Conservation (phyloP, 1,140 invertebrate species). For the Andricus grossulariae region DNA sequence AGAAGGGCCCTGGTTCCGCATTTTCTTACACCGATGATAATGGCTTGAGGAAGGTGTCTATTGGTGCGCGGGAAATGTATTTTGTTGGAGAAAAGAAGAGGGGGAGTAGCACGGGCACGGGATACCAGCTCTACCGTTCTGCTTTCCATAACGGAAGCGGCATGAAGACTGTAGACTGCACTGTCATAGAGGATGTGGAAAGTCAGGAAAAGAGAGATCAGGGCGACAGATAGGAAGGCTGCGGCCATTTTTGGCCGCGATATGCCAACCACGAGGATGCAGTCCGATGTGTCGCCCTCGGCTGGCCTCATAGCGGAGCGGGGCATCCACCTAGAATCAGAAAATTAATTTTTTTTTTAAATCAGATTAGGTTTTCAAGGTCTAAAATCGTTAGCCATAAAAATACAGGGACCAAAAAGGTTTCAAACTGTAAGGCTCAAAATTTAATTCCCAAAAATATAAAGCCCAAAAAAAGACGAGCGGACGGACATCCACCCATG, state of each 20-base stretch:
- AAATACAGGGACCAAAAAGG: too few species aligned
- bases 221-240: conserved; percentile 84
- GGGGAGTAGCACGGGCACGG: conserved; percentile 69
- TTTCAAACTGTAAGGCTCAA: too few species aligned
- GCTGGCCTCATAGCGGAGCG: conserved; percentile 85
- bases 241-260: conserved; percentile 87
- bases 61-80: conserved; percentile 71
- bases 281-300: conserved; percentile 86
- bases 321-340: conserved; percentile 82
- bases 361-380: too few species aligned
- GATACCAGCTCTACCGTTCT: conserved; percentile 53
- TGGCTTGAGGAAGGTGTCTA: conserved; percentile 83
- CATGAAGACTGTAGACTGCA: conserved; percentile 86
- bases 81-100: conserved; percentile 67
- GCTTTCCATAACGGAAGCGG: conserved; percentile 68
- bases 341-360: not conserved
- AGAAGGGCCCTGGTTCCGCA: conserved; percentile 94
- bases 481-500: too few species aligned
- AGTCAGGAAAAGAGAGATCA: conserved; percentile 86
- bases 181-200: conserved; percentile 89
- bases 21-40: conserved; percentile 96
- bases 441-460: too few species aligned
- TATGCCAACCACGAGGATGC: conserved; percentile 86
- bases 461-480: too few species aligned
- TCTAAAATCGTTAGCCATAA: too few species aligned